Percentiles rank a stretch among this genome's conserved stretches.
Conservation (phyloP, 2,888 invertebrate species). For the Euclidia mi region DNA sequence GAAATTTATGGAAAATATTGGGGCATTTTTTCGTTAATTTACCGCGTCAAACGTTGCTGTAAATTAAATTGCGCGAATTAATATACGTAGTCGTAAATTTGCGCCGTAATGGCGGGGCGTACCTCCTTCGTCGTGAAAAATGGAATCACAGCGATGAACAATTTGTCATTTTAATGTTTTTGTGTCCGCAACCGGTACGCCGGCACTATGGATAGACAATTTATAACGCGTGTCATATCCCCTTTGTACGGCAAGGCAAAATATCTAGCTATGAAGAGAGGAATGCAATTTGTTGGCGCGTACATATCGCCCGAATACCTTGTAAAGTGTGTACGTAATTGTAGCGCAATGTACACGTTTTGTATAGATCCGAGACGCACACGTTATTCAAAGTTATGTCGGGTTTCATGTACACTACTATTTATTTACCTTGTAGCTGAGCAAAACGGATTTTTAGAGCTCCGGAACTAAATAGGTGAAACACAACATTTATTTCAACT, state of each 20-base stretch:
- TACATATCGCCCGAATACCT: slow-evolving; percentile 57
- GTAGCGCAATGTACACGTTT: slow-evolving; percentile 31
- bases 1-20: slow-evolving; percentile 61
- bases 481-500: no score
- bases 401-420: not conserved
- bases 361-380: slow-evolving; percentile 20
- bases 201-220: slow-evolving; percentile 75
- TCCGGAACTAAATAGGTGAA: no score
- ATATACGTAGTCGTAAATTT: slow-evolving; percentile 58
- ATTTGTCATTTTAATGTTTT: slow-evolving; percentile 86
- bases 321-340: slow-evolving; percentile 58
- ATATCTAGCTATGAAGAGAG: slow-evolving; percentile 66
- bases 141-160: slow-evolving; percentile 78
- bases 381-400: slow-evolving; percentile 10
- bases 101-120: slow-evolving; percentile 57
- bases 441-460: not conserved
- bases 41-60: slow-evolving; percentile 55
- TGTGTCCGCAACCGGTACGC: slow-evolving; percentile 70
- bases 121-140: slow-evolving; percentile 79
- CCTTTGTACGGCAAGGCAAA: slow-evolving; percentile 67
- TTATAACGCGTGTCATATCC: slow-evolving; percentile 75
- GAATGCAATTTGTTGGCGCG: slow-evolving; percentile 73
- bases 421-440: not conserved
- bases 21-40: slow-evolving; percentile 62
- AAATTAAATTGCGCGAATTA: slow-evolving; percentile 73